Base-by-base conservation (phyloP, 2,888 invertebrate genomes). In the Cosmia pyralina region DNA sequence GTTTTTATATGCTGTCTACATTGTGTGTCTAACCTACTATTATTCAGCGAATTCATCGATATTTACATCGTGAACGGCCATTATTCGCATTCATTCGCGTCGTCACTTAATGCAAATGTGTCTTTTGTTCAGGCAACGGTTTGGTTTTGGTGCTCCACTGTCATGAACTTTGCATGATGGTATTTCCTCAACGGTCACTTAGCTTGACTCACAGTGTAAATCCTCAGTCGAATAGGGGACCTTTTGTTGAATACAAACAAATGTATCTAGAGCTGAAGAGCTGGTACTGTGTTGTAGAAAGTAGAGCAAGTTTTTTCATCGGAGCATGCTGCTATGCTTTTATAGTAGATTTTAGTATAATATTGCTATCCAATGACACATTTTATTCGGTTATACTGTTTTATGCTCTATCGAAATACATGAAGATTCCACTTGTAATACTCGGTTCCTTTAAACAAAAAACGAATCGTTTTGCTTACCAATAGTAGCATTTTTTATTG, bases 51-150 rank as follows among this genome's bases (percentile, higher is more conserved):
- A 68, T 75, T 63, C 58, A 75, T 72, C 63, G 69, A 50, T 82
- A 72, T 78, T 83, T 60, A 72, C 74, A 68, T 62, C 19, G 65
- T 77, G 73, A 66, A 81, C 70, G 63, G 63, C 69, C 69, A 79
- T 80, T 82, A 82, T 83, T 87, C 86, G 78, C 80, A 85, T 86
- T 87, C 78, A 79, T 84, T 77, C 75, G 73, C 78, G 81, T 81
- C 78, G 79, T 81, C 85, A 85, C 80, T 82, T 77, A 85, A 91
- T 90, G 90, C 86, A 88, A 92, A 91, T 89, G 77, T 77, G 83
- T 80, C 87, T 88, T 89, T 90, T 90, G 89, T 88, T 88, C 73
- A 82, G 86, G 75, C 84, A 82, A 85, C 85, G 84, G 86, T 82
- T 86, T 83, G 84, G 76, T 84, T 85, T 63, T 53, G 76, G 77